Evolutionary conservation across 2,888 invertebrate genomes (phyloP).

Genomic region (Drosophila testacea): DNA sequence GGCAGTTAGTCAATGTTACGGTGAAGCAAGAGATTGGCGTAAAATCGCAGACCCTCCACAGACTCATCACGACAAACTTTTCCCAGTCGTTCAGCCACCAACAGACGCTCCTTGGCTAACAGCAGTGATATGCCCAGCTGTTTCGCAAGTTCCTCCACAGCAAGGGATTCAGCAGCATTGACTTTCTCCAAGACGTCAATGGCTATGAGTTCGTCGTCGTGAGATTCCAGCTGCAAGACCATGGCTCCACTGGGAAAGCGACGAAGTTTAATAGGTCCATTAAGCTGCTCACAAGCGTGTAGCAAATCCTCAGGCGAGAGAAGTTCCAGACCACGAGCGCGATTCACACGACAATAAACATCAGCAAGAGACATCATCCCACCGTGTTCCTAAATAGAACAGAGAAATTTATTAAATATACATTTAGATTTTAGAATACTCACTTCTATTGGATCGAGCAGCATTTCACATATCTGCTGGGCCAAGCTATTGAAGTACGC

Average conservation of each 20-base stretch:
- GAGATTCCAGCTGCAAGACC: constrained; percentile 93
- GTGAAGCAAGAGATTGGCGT: constrained; percentile 93
- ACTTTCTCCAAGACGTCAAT: constrained; percentile 88
- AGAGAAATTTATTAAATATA: too few species aligned
- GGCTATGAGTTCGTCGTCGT: constrained; percentile 90
- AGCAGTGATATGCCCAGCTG: constrained; percentile 93
- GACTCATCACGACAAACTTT: constrained; percentile 97
- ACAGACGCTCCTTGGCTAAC: constrained; percentile 94
- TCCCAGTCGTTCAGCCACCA: constrained; percentile 94
- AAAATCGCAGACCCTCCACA: constrained; percentile 97
- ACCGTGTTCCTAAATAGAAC: constrained; percentile 90
- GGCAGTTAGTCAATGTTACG: constrained; percentile 42
- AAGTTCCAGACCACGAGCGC: constrained; percentile 97
- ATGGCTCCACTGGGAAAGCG: constrained; percentile 98
- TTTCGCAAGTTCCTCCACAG: constrained; percentile 95
- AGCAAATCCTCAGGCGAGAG: constrained; percentile 98
- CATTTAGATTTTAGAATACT: constrained; percentile 19
- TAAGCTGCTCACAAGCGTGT: constrained; percentile 92
- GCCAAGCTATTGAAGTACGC: constrained; percentile 94
- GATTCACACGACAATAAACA: constrained; percentile 98
- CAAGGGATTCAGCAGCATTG: constrained; percentile 89
- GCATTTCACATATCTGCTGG: constrained; percentile 92
- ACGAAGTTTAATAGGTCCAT: constrained; percentile 91
- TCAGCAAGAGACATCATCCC: constrained; percentile 99
- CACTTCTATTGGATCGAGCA: constrained; percentile 93